A percentile compares a stretch with the other conserved stretches of the same genome.
Evolutionary conservation across 37 sponge, comb jelly and placozoan species (phyloP).

Genomic region (Agelas oroides): DNA sequence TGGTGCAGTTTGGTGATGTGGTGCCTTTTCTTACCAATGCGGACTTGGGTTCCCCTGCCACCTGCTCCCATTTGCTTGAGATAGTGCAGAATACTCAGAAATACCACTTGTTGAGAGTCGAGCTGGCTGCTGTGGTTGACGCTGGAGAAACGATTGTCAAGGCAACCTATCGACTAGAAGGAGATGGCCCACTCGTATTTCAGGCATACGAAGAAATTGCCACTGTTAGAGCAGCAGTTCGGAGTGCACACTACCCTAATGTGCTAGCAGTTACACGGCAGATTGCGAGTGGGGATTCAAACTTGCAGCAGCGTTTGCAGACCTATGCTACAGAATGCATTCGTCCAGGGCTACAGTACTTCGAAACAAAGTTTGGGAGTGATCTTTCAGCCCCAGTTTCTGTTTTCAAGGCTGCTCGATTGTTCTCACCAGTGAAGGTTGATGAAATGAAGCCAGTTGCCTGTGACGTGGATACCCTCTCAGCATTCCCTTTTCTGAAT

Average conservation of each 20-base stretch:
- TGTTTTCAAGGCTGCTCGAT: conserved; percentile 9
- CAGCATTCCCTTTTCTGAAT: conserved; percentile 10
- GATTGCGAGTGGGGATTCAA: too few species aligned
- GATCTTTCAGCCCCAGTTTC: too few species aligned
- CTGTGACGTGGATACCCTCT: neutral
- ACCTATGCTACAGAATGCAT: neutral
- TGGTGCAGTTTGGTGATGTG: conserved; percentile 65
- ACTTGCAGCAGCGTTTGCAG: too few species aligned
- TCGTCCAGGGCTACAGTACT: neutral
- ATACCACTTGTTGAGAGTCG: too few species aligned
- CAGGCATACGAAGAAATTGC: neutral
- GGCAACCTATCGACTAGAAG: conserved; percentile 11
- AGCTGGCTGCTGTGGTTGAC: conserved; percentile 25
- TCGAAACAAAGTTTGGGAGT: neutral
- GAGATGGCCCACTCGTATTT: too few species aligned
- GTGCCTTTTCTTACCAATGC: conserved; percentile 46
- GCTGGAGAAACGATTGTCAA: neutral
- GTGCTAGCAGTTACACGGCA: neutral
- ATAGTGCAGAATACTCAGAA: too few species aligned
- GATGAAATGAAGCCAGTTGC: neutral
- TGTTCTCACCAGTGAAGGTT: neutral
- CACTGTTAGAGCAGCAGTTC: neutral
- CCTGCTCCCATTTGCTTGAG: conserved; percentile 59
- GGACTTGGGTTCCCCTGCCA: conserved; percentile 46
- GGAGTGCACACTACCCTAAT: conserved; percentile 1